phyloP scores from a whole-genome alignment of 2,797 vertebrate species.

The Falco concolor region DNA sequence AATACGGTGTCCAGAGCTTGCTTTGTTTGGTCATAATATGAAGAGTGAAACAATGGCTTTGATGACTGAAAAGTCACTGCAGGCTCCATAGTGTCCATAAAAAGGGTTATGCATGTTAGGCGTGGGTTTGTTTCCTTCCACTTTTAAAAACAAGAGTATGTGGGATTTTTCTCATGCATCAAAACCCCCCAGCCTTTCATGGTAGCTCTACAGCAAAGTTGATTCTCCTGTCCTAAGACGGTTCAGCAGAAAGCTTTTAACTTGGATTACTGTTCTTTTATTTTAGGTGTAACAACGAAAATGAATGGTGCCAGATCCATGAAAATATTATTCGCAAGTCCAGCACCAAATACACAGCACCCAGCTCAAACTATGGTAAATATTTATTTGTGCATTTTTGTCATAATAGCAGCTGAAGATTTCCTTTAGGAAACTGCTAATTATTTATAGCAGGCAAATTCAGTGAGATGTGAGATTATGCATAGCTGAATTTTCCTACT shows the following conservation, averaged over 20 bases:
- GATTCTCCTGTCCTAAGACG: background rate
- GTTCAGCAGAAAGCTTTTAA: background rate
- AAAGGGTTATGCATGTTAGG: background rate
- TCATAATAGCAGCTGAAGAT: background rate
- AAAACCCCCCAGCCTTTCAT: background rate
- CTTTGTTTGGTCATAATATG: background rate
- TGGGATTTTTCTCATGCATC: background rate
- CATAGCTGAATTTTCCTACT: background rate
- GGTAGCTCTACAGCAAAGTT: background rate
- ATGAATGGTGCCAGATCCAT: slow-evolving; percentile 97
- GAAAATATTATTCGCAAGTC: slow-evolving; percentile 99
- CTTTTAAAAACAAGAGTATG: background rate
- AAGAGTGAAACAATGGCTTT: background rate
- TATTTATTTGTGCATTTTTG: background rate
- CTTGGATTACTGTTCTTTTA: slow-evolving; percentile 35
- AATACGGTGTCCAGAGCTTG: background rate
- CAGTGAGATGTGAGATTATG: background rate
- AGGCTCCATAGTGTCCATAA: background rate
- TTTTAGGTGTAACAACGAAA: slow-evolving; percentile 97
- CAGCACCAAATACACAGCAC: slow-evolving; percentile 97
- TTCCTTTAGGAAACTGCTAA: background rate
- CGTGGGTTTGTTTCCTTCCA: background rate
- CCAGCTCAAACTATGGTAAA: slow-evolving; percentile 98
- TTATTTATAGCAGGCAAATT: background rate
- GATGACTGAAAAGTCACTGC: background rate